A percentile compares a stretch with the other conserved stretches of the same genome.
These are phyloP conservation scores for Trachythela sp. DNA, from an alignment of 64 coral and sea anemone genomes.

Conservation along the genomic window DNA sequence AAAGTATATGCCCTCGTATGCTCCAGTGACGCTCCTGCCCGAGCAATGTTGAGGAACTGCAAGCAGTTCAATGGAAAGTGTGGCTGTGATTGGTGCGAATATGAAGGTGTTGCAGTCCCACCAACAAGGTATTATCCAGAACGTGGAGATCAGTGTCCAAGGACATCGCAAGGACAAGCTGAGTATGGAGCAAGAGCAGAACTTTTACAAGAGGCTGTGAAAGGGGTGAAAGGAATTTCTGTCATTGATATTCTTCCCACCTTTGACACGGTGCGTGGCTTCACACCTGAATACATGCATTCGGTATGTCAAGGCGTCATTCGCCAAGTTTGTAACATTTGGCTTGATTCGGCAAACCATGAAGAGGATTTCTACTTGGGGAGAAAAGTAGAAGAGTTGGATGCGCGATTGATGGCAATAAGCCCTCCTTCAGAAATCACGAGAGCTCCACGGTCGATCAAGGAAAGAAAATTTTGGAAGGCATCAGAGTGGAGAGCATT, in stretches of 20 bases:
- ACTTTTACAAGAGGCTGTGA: not conserved
- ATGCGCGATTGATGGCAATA: not conserved
- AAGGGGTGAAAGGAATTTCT: not conserved
- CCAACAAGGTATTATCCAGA: constrained; percentile 11
- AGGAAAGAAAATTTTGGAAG: constrained; percentile 6
- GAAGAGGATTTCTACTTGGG: not conserved
- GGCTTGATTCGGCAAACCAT: constrained; percentile 7
- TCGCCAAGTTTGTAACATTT: not conserved
- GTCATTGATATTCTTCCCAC: not conserved
- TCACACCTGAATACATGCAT: constrained; percentile 21
- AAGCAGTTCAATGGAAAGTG: constrained; percentile 17
- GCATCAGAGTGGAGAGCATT: constrained; percentile 20
- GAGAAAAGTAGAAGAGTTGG: not conserved
- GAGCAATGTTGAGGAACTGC: not conserved
- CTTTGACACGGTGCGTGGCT: constrained; percentile 5
- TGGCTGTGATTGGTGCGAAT: not conserved
- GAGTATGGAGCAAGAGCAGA: not conserved
- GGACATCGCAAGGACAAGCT: not conserved
- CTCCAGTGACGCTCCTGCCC: not conserved
- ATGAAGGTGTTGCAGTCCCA: not conserved
- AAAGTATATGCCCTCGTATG: not conserved
- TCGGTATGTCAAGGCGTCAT: constrained; percentile 9
- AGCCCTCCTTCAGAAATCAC: not conserved
- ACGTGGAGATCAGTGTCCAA: not conserved
- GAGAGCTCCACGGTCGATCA: not conserved